Percentiles rank a stretch among this genome's conserved stretches.
These are phyloP conservation scores for Pangasius krempfi DNA, from an alignment of 2,797 vertebrate species.

Conservation along the genomic window DNA sequence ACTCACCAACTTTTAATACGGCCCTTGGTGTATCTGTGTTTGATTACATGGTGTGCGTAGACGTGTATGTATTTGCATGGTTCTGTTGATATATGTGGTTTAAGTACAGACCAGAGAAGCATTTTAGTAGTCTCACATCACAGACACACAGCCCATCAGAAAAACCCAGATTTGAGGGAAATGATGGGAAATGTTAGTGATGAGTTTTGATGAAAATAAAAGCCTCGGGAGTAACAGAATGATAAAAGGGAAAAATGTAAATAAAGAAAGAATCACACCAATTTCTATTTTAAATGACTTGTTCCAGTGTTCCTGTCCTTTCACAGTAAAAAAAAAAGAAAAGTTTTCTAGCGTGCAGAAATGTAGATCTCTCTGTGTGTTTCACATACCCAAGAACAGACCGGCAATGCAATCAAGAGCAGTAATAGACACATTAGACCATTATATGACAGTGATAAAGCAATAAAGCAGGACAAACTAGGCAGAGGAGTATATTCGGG, in stretches of 20 bases:
- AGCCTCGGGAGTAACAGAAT: background rate
- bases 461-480: constrained; percentile 53
- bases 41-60: background rate
- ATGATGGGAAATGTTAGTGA: background rate
- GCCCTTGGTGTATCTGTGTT: background rate
- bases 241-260: background rate
- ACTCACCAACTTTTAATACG: background rate
- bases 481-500: constrained; percentile 46
- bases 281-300: constrained; percentile 16
- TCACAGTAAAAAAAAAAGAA: background rate
- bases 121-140: constrained; percentile 31
- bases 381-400: constrained; percentile 36
- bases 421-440: constrained; percentile 70
- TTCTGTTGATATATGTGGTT: constrained; percentile 26
- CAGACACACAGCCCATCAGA: background rate
- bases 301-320: background rate
- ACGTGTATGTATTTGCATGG: background rate
- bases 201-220: constrained; percentile 1
- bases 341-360: background rate
- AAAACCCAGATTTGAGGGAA: background rate
- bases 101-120: constrained; percentile 40
- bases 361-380: constrained; percentile 18
- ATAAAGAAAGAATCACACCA: background rate
- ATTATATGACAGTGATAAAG: constrained; percentile 66
- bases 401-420: constrained; percentile 58